Evolutionary conservation across 1,140 invertebrate species (phyloP).

Genomic region (Cecropterus lyciades): DNA sequence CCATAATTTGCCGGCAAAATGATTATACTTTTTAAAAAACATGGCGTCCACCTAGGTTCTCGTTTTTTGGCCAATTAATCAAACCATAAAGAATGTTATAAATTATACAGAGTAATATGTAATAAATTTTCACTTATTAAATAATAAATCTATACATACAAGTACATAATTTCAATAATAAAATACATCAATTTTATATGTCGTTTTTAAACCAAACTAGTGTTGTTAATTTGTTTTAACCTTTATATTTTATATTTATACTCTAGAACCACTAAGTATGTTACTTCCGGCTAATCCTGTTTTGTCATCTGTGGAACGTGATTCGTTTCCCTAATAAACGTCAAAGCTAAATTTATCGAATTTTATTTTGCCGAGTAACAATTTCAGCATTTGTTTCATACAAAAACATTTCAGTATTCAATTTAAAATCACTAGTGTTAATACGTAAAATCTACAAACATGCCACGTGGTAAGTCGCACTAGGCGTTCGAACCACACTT

Average conservation of each 20-base stretch:
- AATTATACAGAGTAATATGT: too few species aligned
- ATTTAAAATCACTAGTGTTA: conserved; percentile 8
- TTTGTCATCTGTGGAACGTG: conserved; percentile 26
- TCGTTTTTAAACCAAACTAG: not conserved
- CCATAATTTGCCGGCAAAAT: too few species aligned
- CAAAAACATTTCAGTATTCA: conserved; percentile 14
- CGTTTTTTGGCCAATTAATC: too few species aligned
- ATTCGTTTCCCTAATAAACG: conserved; percentile 52
- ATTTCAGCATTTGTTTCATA: conserved; percentile 27
- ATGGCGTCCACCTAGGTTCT: too few species aligned
- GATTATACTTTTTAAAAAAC: too few species aligned
- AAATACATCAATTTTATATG: too few species aligned
- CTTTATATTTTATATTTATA: conserved; percentile 1
- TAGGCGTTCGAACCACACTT: conserved; percentile 28
- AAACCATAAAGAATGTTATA: too few species aligned
- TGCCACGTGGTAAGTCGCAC: conserved; percentile 73
- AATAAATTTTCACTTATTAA: too few species aligned
- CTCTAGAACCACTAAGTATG: not conserved
- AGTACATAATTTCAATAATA: too few species aligned
- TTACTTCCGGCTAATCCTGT: conserved; percentile 6
- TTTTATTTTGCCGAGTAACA: conserved; percentile 53
- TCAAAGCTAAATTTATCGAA: conserved; percentile 76
- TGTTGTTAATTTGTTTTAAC: too few species aligned
- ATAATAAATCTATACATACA: too few species aligned
- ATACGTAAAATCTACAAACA: conserved; percentile 43